phyloP scores from a whole-genome alignment of 1,140 invertebrate genomes.

The Drosophila murphyi region DNA sequence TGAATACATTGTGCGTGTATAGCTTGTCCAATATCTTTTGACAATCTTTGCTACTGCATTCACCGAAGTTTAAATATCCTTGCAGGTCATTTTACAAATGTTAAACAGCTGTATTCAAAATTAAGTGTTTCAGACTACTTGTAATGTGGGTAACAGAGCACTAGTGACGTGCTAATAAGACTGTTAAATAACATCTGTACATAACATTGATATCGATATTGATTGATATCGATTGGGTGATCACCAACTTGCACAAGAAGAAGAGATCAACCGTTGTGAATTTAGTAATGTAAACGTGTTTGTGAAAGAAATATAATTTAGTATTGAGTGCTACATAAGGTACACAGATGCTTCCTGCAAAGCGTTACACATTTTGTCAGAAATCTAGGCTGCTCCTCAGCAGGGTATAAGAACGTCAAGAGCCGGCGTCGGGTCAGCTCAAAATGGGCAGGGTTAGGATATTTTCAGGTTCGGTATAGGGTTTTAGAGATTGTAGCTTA shows the following conservation, averaged over 20 bases:
- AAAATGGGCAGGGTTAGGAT: background rate
- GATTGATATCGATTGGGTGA: too few relatives aligned
- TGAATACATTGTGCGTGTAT: constrained; percentile 21
- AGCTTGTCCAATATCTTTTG: constrained; percentile 67
- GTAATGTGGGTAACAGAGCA: too few relatives aligned
- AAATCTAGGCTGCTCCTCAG: background rate
- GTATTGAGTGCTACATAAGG: too few relatives aligned
- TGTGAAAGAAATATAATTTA: too few relatives aligned
- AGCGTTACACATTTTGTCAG: background rate
- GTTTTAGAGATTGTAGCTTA: constrained; percentile 9
- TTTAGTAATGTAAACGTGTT: too few relatives aligned
- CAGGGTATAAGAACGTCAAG: constrained; percentile 1
- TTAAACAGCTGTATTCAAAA: background rate
- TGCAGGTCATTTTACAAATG: background rate
- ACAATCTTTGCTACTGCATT: constrained; percentile 59
- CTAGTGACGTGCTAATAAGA: too few relatives aligned
- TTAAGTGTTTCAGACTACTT: too few relatives aligned
- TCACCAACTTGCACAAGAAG: too few relatives aligned
- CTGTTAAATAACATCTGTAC: too few relatives aligned
- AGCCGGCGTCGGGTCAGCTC: constrained; percentile 16
- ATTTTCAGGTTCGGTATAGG: background rate
- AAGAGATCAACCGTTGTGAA: too few relatives aligned
- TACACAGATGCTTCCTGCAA: too few relatives aligned
- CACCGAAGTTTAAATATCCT: constrained; percentile 2
- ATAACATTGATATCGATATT: too few relatives aligned